A percentile compares a stretch with the other conserved stretches of the same genome.
These are phyloP conservation scores for Leptobrachium ailaonicum DNA, from an alignment of 2,113 vertebrate genomes.

Conservation along the genomic window DNA sequence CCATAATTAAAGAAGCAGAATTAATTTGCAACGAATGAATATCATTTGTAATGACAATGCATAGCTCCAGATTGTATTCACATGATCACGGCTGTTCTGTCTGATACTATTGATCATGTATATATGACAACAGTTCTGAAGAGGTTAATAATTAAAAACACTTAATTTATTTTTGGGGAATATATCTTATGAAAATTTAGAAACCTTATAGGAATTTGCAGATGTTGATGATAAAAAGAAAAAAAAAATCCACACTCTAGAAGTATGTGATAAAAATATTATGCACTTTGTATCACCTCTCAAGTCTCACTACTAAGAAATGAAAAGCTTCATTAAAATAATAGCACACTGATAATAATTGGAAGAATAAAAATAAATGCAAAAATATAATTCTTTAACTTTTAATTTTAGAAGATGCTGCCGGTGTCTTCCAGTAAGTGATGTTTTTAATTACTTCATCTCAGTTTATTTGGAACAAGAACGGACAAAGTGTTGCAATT, in stretches of 20 bases:
- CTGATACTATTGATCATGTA: too few species aligned
- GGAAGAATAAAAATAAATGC: slow-evolving; percentile 36
- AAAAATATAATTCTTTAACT: slow-evolving; percentile 48
- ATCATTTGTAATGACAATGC: too few species aligned
- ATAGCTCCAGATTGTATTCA: too few species aligned
- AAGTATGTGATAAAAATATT: slow-evolving; percentile 1
- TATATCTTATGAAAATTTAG: too few species aligned
- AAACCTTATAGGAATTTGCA: not conserved
- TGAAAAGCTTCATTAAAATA: slow-evolving; percentile 30
- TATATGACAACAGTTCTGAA: too few species aligned
- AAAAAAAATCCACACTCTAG: not conserved
- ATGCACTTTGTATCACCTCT: slow-evolving; percentile 38
- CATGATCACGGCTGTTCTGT: too few species aligned
- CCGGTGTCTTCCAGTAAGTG: slow-evolving; percentile 37
- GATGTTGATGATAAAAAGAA: not conserved
- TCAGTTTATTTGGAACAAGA: slow-evolving; percentile 30
- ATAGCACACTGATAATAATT: slow-evolving; percentile 37
- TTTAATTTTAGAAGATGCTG: slow-evolving; percentile 44
- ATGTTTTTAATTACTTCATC: slow-evolving; percentile 47
- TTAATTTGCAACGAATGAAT: too few species aligned
- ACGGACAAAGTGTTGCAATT: slow-evolving; percentile 39
- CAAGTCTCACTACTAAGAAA: slow-evolving; percentile 13
- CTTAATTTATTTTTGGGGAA: too few species aligned
- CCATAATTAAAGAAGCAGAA: too few species aligned
- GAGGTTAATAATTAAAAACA: too few species aligned